phyloP scores from a whole-genome alignment of 2,113 vertebrate species.

The Anser cygnoides region DNA sequence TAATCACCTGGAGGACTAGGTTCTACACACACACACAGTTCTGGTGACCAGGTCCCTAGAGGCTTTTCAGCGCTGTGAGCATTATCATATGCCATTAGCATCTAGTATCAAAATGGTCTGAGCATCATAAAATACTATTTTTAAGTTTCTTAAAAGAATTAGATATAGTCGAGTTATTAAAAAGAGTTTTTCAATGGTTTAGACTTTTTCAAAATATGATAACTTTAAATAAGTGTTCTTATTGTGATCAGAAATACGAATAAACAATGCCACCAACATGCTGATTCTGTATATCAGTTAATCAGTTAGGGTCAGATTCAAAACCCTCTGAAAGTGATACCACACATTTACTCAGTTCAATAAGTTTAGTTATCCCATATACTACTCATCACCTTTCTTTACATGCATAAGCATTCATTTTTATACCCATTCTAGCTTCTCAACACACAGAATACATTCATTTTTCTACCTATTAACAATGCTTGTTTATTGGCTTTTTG shows the following conservation, averaged over 20 bases:
- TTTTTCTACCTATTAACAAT: not conserved
- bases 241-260: not conserved
- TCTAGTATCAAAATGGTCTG: not conserved
- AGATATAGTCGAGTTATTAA: not conserved
- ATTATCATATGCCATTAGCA: not conserved
- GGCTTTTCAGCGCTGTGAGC: not conserved
- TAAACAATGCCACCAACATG: not conserved
- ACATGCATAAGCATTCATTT: not conserved
- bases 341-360: not conserved
- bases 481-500: not conserved
- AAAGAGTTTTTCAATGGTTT: not conserved
- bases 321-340: not conserved
- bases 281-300: not conserved
- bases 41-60: not conserved
- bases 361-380: not conserved
- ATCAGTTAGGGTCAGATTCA: not conserved
- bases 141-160: not conserved
- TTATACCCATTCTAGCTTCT: not conserved
- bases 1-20: rapidly evolving
- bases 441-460: slow-evolving; percentile 9
- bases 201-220: not conserved
- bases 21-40: not conserved
- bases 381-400: not conserved
- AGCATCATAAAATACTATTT: not conserved
- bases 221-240: not conserved